phyloP scores from a whole-genome alignment of 2,113 vertebrate species.

The Caranx ignobilis region DNA sequence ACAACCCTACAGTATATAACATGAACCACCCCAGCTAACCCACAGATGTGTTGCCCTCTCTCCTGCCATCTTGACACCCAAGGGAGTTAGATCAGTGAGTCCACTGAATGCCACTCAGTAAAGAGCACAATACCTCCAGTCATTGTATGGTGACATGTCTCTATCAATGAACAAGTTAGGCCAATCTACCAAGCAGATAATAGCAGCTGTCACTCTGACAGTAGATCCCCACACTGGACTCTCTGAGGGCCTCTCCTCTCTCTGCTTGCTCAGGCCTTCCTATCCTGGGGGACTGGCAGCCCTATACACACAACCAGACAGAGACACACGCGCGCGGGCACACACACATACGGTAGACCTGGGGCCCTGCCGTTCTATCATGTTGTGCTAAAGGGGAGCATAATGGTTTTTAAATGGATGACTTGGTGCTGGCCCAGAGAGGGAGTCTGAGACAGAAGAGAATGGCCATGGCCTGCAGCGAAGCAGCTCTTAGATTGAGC shows the following conservation, averaged over 20 bases:
- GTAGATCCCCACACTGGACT: constrained; percentile 66
- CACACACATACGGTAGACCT: constrained; percentile 59
- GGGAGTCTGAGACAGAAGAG: constrained; percentile 78
- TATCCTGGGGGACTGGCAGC: constrained; percentile 68
- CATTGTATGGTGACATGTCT: constrained; percentile 71
- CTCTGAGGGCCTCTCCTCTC: constrained; percentile 67
- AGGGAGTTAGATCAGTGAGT: constrained; percentile 46
- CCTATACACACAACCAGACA: constrained; percentile 56
- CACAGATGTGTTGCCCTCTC: constrained; percentile 31
- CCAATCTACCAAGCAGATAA: constrained; percentile 80
- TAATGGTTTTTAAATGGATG: constrained; percentile 92
- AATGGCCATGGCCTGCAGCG: constrained; percentile 85
- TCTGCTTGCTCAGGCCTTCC: constrained; percentile 61
- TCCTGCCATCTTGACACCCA: constrained; percentile 26
- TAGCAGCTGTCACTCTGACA: constrained; percentile 74
- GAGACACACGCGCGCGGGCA: constrained; percentile 28
- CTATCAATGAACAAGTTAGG: constrained; percentile 73
- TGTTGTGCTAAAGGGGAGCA: constrained; percentile 87
- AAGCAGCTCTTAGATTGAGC: constrained; percentile 87
- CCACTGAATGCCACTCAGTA: constrained; percentile 59
- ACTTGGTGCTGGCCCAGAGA: constrained; percentile 79
- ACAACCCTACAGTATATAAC: background rate
- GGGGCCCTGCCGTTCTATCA: constrained; percentile 83
- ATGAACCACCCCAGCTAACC: background rate
- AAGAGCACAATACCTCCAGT: constrained; percentile 60